Percentiles rank a stretch among this genome's conserved stretches.
phyloP scores from a whole-genome alignment of 1,140 invertebrate genomes.

The Trissolcus basalis region DNA sequence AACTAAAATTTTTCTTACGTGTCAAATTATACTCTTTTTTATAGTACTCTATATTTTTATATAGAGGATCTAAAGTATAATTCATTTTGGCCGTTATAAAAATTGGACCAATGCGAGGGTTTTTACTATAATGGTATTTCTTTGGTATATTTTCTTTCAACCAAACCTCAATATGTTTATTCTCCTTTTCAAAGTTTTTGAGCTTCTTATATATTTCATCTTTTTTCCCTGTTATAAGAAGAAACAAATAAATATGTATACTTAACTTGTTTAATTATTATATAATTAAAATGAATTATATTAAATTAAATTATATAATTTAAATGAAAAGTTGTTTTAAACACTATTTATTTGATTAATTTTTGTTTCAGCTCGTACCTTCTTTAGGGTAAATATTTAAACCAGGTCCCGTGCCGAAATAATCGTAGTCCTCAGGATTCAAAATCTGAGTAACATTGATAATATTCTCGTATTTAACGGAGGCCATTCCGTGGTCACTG shows the following conservation, averaged over 20 bases:
- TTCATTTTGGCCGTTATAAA: constrained; percentile 78
- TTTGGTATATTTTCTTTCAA: constrained; percentile 78
- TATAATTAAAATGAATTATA: too few relatives aligned
- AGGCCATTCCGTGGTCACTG: constrained; percentile 86
- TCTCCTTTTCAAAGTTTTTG: constrained; percentile 69
- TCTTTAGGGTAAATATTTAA: constrained; percentile 78
- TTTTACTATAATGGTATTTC: constrained; percentile 79
- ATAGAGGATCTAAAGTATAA: constrained; percentile 78
- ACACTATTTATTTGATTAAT: background rate
- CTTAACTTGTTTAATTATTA: too few relatives aligned
- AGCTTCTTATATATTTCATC: constrained; percentile 77
- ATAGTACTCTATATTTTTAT: constrained; percentile 71
- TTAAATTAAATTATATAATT: too few relatives aligned
- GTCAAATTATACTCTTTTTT: constrained; percentile 73
- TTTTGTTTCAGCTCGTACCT: constrained; percentile 65
- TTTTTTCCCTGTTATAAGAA: constrained; percentile 70
- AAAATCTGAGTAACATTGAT: constrained; percentile 80
- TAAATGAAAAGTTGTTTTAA: too few relatives aligned
- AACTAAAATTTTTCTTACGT: constrained; percentile 6
- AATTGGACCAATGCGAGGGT: constrained; percentile 78
- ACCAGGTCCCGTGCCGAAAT: constrained; percentile 74
- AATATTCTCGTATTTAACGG: constrained; percentile 75
- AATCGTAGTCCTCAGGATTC: constrained; percentile 70
- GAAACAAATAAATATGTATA: too few relatives aligned
- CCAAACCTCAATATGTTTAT: constrained; percentile 78